Evolutionary conservation across 2,113 vertebrate species (phyloP).

Genomic region (Columba livia): DNA sequence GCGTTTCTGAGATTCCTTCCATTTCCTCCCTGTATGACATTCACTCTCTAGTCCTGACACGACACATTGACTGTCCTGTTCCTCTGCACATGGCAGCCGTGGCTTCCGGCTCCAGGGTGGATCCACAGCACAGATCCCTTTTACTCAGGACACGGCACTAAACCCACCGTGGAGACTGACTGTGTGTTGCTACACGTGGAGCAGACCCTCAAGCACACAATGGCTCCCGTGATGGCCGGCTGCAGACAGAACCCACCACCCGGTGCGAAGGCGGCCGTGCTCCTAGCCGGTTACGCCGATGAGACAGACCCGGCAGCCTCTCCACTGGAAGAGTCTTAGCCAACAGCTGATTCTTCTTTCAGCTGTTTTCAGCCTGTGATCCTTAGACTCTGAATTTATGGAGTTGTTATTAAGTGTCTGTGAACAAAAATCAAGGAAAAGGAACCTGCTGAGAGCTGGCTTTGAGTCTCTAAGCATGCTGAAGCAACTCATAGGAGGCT

Average conservation of each 20-base stretch:
- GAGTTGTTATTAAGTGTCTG: not conserved
- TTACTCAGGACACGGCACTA: not conserved
- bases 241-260: not conserved
- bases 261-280: rapidly evolving
- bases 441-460: not conserved
- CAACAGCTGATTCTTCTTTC: not conserved
- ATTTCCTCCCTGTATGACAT: not conserved
- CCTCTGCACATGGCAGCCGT: rapidly evolving
- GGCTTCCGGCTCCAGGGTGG: rapidly evolving
- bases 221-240: not conserved
- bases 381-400: not conserved
- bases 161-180: rapidly evolving
- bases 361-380: not conserved
- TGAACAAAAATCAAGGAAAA: not conserved
- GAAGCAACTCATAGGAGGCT: not conserved
- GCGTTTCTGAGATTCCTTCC: not conserved
- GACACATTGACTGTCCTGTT: rapidly evolving
- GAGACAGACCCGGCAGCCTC: not conserved
- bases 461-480: not conserved
- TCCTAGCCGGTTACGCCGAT: rapidly evolving
- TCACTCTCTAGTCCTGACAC: not conserved
- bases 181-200: rapidly evolving
- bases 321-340: not conserved
- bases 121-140: not conserved
- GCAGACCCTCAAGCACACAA: not conserved